phyloP scores from a whole-genome alignment of 2,113 vertebrate species.

The Notarius quadriscutis region DNA sequence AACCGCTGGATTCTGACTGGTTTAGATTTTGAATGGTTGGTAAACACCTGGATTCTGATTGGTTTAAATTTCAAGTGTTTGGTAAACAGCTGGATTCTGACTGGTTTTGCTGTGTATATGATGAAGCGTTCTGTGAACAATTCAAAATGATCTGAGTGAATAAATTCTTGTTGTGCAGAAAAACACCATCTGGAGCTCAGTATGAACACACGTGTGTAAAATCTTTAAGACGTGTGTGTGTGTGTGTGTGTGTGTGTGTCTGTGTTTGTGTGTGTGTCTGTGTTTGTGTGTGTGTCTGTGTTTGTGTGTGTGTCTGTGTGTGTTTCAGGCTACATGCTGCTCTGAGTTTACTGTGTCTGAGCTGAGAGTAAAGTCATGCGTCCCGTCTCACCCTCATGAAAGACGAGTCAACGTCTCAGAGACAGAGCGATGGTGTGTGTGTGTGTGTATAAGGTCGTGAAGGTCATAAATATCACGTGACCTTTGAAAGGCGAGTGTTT shows the following conservation, averaged over 20 bases:
- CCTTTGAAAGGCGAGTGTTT: constrained; percentile 47
- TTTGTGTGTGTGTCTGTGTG: background rate
- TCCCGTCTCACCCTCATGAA: constrained; percentile 14
- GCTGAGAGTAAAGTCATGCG: background rate
- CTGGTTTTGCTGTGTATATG: background rate
- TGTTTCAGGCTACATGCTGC: constrained; percentile 48
- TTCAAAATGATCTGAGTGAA: background rate
- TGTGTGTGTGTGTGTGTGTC: constrained; percentile 13
- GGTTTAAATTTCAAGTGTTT: too few relatives aligned
- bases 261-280: constrained; percentile 21
- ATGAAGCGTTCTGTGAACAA: too few relatives aligned
- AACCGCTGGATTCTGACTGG: too few relatives aligned
- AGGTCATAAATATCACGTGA: constrained; percentile 51
- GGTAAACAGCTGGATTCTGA: too few relatives aligned
- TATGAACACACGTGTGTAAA: constrained; percentile 10
- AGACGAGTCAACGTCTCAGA: background rate
- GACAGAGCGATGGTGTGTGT: background rate
- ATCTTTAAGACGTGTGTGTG: constrained; percentile 27
- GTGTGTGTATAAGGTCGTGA: constrained; percentile 13
- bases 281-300: background rate
- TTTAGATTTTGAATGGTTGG: background rate
- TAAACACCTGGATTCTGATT: background rate
- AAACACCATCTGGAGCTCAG: constrained; percentile 25
- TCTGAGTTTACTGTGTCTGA: constrained; percentile 47
- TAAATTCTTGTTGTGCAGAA: background rate